Base-by-base conservation (phyloP, 2,888 invertebrate genomes). In the Zygogramma bicolorata region DNA sequence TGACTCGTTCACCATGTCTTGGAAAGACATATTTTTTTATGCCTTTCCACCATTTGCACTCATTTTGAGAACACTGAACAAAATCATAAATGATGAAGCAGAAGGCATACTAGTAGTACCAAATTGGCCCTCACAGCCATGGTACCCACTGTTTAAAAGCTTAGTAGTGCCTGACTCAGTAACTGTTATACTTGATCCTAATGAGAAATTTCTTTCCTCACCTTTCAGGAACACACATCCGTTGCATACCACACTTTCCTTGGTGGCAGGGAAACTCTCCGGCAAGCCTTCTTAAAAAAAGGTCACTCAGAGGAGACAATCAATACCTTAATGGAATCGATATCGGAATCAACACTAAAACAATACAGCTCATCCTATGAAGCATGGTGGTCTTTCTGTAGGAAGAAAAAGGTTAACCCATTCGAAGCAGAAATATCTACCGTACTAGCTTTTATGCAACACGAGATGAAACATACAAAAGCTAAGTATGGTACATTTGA, bases 61-160 rank as follows among this genome's bases (percentile, higher is more conserved):
- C 1, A 75, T 83, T 15, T 61, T 78, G 31, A 79, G 73, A 73
- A 65, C 72, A 1, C 42, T 84, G 13, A 69, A 74, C 58, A 83
- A 84, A 68, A 82, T 84, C 18, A 71, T 74, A 8, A 20, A 38
- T 0, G 82, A 84, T 46, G 74, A 74, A 49, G 80, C 82, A 4
- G 66, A 60, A 20, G 81, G 81, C 2, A 80, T 82, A 10, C 27
- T 83, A 4, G 79, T 83, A 1, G 80, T 82, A 13, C 82, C 79
- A 15, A 42, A 67, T 82, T n/a, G n/a, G n/a, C n/a, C n/a, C n/a
- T n/a, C n/a, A n/a, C n/a, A n/a, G n/a, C n/a, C n/a, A n/a, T n/a
- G n/a, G n/a, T n/a, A n/a, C n/a, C n/a, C n/a, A n/a, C n/a, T n/a
- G n/a, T n/a, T n/a, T n/a, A n/a, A n/a, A 84, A 68, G 77, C 80